Base-by-base conservation (phyloP, 2,113 vertebrate species). In the Spea bombifrons region DNA sequence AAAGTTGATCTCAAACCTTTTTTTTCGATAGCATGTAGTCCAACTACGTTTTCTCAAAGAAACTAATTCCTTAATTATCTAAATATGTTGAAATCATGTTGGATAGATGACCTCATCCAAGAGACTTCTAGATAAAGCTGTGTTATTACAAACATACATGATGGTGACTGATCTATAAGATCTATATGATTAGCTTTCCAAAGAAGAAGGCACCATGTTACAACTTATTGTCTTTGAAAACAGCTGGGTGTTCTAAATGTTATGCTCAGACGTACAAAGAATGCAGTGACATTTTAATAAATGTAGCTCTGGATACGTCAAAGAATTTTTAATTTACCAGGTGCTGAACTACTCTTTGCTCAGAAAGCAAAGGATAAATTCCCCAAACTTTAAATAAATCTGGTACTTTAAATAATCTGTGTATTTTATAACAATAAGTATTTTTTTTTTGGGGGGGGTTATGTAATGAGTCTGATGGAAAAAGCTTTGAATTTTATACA, bases 401-500 rank as follows among this genome's bases (percentile, higher is more conserved):
- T n/a, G 15, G 12, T 66, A 63, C 49, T 15, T 80, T 72, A 66
- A 73, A 73, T 80, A 17, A 80, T 59, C 67, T 73, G 7, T 59
- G 61, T 80, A 63, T 63, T 61, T 46, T 50, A 71, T 55, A 66
- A 52, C 53, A 69, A 17, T 69, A 71, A 72, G 63, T 55, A 67
- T 74, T 68, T 66, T 64, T 73, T 71, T 68, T n/a, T n/a, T n/a
- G 46, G 30, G 68, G 65, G 68, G 74, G 43, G 13, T 52, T 30
- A 30, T 61, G 47, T 45, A 74, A 80, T 74, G 64, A 61, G 50
- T 80, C 78, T 80, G 71, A 80, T 74, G 78, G 78, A 80, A 63
- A 80, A 73, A 73, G 55, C 64, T 67, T 52, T 43, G 52, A 64
- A 73, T 74, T 73, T 68, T 68, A 80, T 61, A 80, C 71, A 80